phyloP scores from a whole-genome alignment of 2,888 invertebrate species.

The Lasioglossum zephyrum region DNA sequence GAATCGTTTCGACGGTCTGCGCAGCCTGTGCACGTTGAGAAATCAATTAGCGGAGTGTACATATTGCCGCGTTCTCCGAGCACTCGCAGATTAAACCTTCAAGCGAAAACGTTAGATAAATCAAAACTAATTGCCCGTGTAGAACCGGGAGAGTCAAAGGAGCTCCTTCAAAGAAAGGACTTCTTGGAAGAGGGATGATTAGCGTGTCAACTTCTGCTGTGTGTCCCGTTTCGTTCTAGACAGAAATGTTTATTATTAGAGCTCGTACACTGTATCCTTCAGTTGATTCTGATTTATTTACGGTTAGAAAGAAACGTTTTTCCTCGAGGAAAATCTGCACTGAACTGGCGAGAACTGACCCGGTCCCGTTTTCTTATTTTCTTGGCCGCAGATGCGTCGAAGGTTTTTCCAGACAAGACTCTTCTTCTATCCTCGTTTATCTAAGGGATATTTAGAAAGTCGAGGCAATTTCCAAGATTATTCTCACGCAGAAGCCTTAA shows the following conservation, averaged over 20 bases:
- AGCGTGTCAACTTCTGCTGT: neutral
- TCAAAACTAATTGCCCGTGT: neutral
- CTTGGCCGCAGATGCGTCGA: too few species aligned
- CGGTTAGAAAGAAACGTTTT: too few species aligned
- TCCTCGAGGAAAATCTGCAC: too few species aligned
- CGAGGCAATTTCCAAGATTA: neutral
- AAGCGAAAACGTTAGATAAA: neutral
- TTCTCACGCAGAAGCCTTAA: neutral
- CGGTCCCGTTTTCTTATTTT: too few species aligned
- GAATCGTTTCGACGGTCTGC: neutral
- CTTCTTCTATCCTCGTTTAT: too few species aligned
- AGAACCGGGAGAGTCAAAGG: neutral
- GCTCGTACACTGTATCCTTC: too few species aligned
- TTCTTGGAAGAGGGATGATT: neutral
- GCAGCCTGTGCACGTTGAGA: neutral
- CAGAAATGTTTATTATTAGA: neutral
- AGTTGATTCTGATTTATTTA: too few species aligned
- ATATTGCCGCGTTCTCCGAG: neutral
- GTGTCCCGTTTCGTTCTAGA: neutral
- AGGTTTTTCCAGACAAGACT: too few species aligned
- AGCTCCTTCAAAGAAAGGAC: neutral
- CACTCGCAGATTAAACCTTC: neutral
- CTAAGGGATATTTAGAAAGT: too few species aligned
- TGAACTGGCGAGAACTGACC: too few species aligned
- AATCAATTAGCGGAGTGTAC: conserved; percentile 1